Evolutionary conservation across 2,113 vertebrate species (phyloP).

Genomic region (Nycticebus coucang): DNA sequence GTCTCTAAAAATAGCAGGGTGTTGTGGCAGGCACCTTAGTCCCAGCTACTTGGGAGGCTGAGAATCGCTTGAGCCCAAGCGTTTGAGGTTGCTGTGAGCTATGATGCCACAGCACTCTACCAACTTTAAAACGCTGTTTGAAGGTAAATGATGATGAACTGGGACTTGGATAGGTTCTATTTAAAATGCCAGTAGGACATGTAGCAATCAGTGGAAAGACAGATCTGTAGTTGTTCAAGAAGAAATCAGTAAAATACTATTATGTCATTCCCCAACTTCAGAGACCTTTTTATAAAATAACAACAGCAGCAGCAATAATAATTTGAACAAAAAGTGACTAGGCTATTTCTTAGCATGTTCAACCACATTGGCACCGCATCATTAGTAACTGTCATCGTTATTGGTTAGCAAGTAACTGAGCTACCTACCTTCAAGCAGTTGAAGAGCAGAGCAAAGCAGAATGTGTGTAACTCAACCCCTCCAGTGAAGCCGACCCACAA

Average conservation of each 20-base stretch:
- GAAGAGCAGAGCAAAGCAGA: background rate
- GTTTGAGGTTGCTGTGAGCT: no score
- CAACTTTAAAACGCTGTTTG: background rate
- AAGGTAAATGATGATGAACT: background rate
- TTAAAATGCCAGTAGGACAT: background rate
- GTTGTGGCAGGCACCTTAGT: no score
- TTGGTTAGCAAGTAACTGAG: slow-evolving; percentile 22
- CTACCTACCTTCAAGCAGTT: background rate
- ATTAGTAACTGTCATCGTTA: background rate
- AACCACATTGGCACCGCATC: background rate
- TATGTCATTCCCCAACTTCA: background rate
- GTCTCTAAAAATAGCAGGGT: no score
- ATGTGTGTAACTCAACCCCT: background rate
- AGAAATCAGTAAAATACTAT: slow-evolving; percentile 2
- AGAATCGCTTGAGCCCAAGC: no score
- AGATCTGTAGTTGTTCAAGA: background rate
- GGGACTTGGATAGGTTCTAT: background rate
- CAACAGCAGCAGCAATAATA: background rate
- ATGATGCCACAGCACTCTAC: no score
- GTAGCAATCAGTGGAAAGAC: background rate
- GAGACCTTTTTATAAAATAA: background rate
- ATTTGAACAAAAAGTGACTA: background rate
- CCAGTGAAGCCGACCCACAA: background rate
- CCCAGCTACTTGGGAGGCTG: no score
- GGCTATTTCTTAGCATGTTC: background rate